Conservation (phyloP, 2,113 vertebrate genomes). For the Piaya cayana region DNA sequence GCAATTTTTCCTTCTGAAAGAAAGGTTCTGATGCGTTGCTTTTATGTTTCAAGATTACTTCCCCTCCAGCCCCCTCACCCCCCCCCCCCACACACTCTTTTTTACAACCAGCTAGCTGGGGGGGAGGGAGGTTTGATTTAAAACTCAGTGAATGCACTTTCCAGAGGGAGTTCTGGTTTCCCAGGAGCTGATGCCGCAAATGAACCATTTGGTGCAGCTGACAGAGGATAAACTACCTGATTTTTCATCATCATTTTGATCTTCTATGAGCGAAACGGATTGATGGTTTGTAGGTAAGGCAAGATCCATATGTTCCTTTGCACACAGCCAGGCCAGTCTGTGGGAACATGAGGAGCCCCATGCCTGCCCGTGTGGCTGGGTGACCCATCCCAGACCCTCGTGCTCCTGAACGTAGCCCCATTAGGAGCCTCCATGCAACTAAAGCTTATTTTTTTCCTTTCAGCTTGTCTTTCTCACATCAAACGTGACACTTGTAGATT, state of each 20-base stretch:
- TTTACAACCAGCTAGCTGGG: not conserved
- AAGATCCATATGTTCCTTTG: not conserved
- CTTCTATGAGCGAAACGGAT: not conserved
- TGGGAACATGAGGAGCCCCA: fast-evolving
- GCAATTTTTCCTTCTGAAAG: not conserved
- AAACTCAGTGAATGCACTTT: not conserved
- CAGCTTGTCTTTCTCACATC: not conserved
- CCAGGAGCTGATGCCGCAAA: fast-evolving
- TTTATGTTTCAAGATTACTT: not conserved
- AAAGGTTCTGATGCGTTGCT: not conserved
- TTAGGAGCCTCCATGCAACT: not conserved
- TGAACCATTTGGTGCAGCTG: not conserved
- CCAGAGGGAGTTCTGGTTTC: not conserved
- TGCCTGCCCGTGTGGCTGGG: not conserved
- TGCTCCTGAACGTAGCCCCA: fast-evolving
- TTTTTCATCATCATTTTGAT: not conserved
- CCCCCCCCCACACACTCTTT: not conserved
- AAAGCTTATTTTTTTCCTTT: not conserved
- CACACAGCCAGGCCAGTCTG: not conserved
- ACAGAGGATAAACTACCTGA: not conserved
- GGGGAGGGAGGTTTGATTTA: conserved; percentile 29
- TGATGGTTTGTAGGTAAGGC: conserved; percentile 31
- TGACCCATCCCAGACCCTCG: not conserved
- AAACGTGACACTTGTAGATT: not conserved
- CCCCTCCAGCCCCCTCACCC: too few species aligned